Evolutionary conservation across 2,888 invertebrate species (phyloP).

Genomic region (Metalampra italica): DNA sequence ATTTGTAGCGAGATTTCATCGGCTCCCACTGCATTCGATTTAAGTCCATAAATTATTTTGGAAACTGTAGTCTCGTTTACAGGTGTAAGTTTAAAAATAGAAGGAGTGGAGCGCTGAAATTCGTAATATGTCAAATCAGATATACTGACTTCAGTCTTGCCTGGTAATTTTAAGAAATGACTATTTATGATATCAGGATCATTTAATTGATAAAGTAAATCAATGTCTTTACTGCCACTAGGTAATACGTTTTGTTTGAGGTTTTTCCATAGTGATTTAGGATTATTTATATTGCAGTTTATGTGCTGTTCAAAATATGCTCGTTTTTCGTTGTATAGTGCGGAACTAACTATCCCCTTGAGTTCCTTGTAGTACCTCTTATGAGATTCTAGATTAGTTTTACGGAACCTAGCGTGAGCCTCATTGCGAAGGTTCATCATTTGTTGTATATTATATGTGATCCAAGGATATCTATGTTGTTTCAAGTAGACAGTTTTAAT

Average conservation of each 20-base stretch:
- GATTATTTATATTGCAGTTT: constrained; percentile 5
- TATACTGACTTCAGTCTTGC: background rate
- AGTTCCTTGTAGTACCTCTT: constrained; percentile 8
- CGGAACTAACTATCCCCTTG: constrained; percentile 3
- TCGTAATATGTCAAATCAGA: constrained; percentile 8
- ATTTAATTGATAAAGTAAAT: constrained; percentile 9
- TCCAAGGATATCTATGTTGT: constrained; percentile 9
- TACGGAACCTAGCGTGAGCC: constrained; percentile 1
- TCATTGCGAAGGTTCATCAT: constrained; percentile 11
- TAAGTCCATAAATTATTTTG: constrained; percentile 7
- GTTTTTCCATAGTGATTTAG: constrained; percentile 13
- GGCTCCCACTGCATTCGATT: too few relatives aligned
- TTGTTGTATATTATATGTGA: constrained; percentile 5
- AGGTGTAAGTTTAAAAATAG: constrained; percentile 6
- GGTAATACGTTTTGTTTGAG: constrained; percentile 3
- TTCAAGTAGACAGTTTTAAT: background rate
- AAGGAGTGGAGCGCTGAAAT: background rate
- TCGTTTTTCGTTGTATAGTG: constrained; percentile 6
- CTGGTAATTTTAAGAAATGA: constrained; percentile 11
- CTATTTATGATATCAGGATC: constrained; percentile 9
- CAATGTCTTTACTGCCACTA: background rate
- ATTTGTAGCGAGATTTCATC: too few relatives aligned
- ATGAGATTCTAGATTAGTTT: constrained; percentile 2
- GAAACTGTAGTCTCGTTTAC: constrained; percentile 1
- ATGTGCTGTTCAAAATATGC: constrained; percentile 12